phyloP scores from a whole-genome alignment of 2,113 vertebrate genomes.

The Oncorhynchus nerka region DNA sequence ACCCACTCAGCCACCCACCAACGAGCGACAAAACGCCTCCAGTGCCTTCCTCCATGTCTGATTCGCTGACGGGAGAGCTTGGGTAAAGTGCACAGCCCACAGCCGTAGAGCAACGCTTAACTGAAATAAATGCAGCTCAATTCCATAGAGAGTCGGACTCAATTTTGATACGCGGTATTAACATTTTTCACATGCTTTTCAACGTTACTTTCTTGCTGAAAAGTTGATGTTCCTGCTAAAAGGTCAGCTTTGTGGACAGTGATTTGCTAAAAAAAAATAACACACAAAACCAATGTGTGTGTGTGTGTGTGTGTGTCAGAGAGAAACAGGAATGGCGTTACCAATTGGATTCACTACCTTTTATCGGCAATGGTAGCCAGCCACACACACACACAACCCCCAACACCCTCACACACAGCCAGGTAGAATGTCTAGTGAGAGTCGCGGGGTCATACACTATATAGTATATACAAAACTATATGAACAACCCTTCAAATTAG shows the following conservation, averaged over 20 bases:
- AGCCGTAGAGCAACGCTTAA: not conserved
- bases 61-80: not conserved
- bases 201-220: not conserved
- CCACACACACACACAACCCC: not conserved
- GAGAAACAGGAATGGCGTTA: no score
- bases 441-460: no score
- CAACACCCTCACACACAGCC: no score
- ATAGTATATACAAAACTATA: no score
- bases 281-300: not conserved
- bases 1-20: not conserved
- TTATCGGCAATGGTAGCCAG: not conserved
- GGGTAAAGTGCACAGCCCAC: not conserved
- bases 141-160: not conserved
- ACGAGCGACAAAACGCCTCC: not conserved
- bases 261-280: not conserved
- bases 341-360: not conserved
- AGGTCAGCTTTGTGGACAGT: not conserved
- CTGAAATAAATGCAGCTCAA: not conserved
- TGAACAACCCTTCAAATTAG: no score
- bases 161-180: not conserved
- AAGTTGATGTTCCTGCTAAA: no score
- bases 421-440: no score
- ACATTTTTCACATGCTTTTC: not conserved
- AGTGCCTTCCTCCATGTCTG: not conserved
- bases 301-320: not conserved